phyloP scores from a whole-genome alignment of 1,140 invertebrate species.

The Drosophila triauraria region DNA sequence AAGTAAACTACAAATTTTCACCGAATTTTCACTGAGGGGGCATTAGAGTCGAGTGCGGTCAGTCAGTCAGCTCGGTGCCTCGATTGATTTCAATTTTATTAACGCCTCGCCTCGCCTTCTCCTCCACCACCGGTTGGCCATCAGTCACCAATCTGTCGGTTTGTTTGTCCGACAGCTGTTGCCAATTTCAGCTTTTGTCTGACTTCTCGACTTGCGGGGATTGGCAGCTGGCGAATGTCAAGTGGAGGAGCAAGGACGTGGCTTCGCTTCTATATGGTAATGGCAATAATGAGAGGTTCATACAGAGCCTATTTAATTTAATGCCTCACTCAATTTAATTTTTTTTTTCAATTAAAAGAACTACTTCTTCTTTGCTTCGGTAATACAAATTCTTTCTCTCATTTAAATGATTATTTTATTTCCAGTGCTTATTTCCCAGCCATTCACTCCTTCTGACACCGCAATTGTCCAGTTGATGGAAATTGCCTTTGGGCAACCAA shows the following conservation, averaged over 20 bases:
- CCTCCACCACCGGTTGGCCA: not conserved
- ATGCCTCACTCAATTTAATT: not conserved
- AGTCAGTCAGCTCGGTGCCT: slow-evolving; percentile 11
- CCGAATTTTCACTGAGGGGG: slow-evolving; percentile 2
- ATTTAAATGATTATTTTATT: not conserved
- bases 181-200: slow-evolving; percentile 45
- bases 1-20: slow-evolving; percentile 31
- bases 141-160: slow-evolving; percentile 36
- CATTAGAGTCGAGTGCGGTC: slow-evolving; percentile 31
- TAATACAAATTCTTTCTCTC: not conserved
- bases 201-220: slow-evolving; percentile 9
- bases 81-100: slow-evolving; percentile 81
- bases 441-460: not conserved
- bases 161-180: slow-evolving; percentile 50
- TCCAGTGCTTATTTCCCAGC: not conserved
- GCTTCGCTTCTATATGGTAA: not conserved
- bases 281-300: not conserved
- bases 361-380: too few relatives aligned
- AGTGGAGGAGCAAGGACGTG: not conserved
- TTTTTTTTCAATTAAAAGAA: not conserved
- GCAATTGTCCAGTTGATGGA: slow-evolving; percentile 27
- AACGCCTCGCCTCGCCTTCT: slow-evolving; percentile 58
- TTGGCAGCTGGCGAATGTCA: slow-evolving; percentile 29
- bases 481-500: slow-evolving; percentile 39
- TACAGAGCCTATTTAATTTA: not conserved